Evolutionary conservation across 2,888 invertebrate species (phyloP), one percentile per base, ranked within the genome.

Genomic region (Apamea anceps): DNA sequence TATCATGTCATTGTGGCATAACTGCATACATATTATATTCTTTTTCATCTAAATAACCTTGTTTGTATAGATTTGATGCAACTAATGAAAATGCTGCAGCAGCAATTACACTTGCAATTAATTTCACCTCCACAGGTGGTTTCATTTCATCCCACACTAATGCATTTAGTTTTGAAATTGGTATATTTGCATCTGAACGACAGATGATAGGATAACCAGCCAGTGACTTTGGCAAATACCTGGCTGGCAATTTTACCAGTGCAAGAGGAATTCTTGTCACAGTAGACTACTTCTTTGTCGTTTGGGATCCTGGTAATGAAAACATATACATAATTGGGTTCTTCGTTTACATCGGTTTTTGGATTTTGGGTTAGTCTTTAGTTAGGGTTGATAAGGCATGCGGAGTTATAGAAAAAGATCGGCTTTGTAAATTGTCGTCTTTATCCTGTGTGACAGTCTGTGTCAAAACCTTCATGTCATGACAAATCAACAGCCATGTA

Each of bases 141-240:
- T 45, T 42, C 1, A 60, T 66, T 62, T 60, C 45, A 71, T 21
- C 54, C 3, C 2, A 0, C 37, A 79, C 28, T 67, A 84, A 67
- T 63, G 45, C 45, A 72, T 63, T 85, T 72, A 85, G 48, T 85
- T 82, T 62, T 57, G 13, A 21, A 80, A 67, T 42, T 42, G 13
- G 67, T 42, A 6, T 28, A 32, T 32, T 85, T 18, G 18, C 51
- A 48, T 42, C 75, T 37, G 21, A 80, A 62, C 12, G n/a, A 10
- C 48, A 45, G 57, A 48, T 45, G 54, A 4, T 15, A 70, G 28
- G 5, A 37, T 37, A 37, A 63, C 84, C 21, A 42, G 51, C 21
- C 18, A 62, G 48, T 37, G 15, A 51, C 4, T 67, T 66, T 51
- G 21, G 21, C 63, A 65, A 66, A 42, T 48, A 83, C 54, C 84